phyloP scores from a whole-genome alignment of 2,888 invertebrate genomes.

The Drosophila sordidapex region DNA sequence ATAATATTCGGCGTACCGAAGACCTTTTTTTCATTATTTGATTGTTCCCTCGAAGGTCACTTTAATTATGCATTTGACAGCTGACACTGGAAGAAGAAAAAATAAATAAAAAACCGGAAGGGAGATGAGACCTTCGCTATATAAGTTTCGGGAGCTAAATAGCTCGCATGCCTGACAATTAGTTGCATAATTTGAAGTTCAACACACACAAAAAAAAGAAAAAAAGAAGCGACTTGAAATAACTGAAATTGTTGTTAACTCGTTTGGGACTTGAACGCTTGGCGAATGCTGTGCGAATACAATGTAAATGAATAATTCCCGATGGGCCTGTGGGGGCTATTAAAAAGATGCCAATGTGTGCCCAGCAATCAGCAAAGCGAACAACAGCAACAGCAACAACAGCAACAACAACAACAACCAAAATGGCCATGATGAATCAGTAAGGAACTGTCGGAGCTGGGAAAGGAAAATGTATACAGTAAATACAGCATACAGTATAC shows the following conservation, averaged over 20 bases:
- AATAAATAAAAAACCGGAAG: not conserved
- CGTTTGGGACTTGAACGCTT: slow-evolving; percentile 29
- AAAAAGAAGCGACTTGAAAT: slow-evolving; percentile 41
- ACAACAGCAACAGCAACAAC: not conserved
- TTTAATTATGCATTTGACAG: slow-evolving; percentile 78
- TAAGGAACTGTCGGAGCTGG: slow-evolving; percentile 54
- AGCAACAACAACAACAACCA: slow-evolving; percentile 36
- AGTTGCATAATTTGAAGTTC: slow-evolving; percentile 71
- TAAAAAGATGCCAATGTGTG: slow-evolving; percentile 78
- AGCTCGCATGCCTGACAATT: slow-evolving; percentile 69
- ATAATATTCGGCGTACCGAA: not conserved
- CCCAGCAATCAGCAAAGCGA: slow-evolving; percentile 58
- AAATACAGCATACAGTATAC: slow-evolving; percentile 38
- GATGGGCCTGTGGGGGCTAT: slow-evolving; percentile 72
- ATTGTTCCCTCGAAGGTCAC: slow-evolving; percentile 60
- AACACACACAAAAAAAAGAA: slow-evolving; percentile 10
- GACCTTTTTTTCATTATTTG: slow-evolving; percentile 5
- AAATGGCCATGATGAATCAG: slow-evolving; percentile 77
- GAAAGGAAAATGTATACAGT: slow-evolving; percentile 65
- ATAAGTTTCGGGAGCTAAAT: slow-evolving; percentile 59
- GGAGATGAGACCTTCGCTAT: slow-evolving; percentile 1
- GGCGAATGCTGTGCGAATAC: slow-evolving; percentile 38
- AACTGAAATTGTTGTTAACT: slow-evolving; percentile 70
- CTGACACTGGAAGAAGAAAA: slow-evolving; percentile 41
- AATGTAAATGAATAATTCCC: slow-evolving; percentile 80